Evolutionary conservation across 2,888 invertebrate genomes (phyloP), one percentile per base, ranked within the genome.

Genomic region (Esperia sulphurella): DNA sequence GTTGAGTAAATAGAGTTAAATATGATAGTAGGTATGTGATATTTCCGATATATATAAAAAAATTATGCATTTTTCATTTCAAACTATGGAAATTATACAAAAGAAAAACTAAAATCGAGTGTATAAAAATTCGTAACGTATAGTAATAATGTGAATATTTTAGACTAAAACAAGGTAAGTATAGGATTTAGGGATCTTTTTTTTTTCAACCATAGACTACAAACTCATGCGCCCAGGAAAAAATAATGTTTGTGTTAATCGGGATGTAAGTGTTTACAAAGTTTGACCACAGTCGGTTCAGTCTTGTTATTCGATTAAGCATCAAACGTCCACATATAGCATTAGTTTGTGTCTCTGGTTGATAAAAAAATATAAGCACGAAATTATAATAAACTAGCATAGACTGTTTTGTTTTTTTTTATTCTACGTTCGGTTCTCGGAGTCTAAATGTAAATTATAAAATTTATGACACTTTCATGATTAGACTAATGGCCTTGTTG

Each of bases 61-160:
- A 41, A 33, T 50, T 53, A n/a, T n/a, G 53, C 55, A 55, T 55
- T 55, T 55, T 56, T 43, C 43, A 53, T 51, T 55, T 40, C 45
- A 45, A 52, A 43, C 41, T 52, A 49, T 30, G 40, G 43, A 50
- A 49, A 50, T 41, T 33, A 47, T 37, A 47, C 5, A n/a, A 44
- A 46, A 45, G 41, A 52, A 48, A 50, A 43, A 43, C 41, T 38
- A 49, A 47, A 50, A 49, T 48, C 45, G 44, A 43, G 52, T 54
- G 53, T 56, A 52, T 50, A 48, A 43, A 48, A 51, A 45, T 33
- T 44, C 44, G 37, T 33, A 37, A 39, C 7, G 39, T 43, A 33
- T 43, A 44, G 21, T 21, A 5, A 21, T 21, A 14, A 49, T 48
- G 53, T 53, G 46, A 48, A 48, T 53, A 51, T 47, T 45, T 45